These are phyloP conservation scores for Erythrolamprus reginae DNA, from an alignment of 2,113 vertebrate genomes.

Conservation along the genomic window DNA sequence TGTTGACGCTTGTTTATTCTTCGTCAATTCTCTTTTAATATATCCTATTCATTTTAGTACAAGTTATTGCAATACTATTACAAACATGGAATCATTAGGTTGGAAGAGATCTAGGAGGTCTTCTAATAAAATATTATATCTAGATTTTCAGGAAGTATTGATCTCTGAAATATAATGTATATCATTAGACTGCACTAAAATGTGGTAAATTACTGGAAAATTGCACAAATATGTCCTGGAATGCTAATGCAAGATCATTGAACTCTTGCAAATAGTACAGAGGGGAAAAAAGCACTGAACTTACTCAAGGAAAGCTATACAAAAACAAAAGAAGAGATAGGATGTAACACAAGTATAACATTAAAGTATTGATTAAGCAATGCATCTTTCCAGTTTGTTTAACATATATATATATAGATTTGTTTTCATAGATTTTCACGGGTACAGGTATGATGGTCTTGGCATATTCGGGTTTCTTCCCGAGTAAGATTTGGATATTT, in stretches of 20 bases:
- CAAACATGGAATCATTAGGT: neutral
- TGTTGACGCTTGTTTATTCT: neutral
- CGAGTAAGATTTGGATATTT: no score
- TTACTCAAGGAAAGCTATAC: neutral
- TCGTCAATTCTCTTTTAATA: neutral
- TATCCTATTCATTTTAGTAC: neutral
- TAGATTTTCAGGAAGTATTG: neutral
- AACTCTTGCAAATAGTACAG: constrained; percentile 17
- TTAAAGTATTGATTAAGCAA: accelerated
- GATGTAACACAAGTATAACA: accelerated
- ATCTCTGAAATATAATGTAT: constrained; percentile 49
- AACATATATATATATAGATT: no score
- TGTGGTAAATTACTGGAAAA: constrained; percentile 51
- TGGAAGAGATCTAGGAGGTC: neutral
- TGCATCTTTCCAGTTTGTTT: accelerated
- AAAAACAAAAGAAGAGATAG: neutral
- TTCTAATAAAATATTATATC: neutral
- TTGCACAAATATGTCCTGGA: constrained; percentile 30
- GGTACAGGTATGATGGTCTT: no score
- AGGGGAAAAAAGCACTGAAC: neutral
- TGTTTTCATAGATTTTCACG: no score
- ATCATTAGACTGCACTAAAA: constrained; percentile 61
- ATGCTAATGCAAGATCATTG: neutral
- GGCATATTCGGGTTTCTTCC: no score
- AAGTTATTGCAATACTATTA: neutral